These are phyloP conservation scores for Scaptodrosophila latifasciaeformis DNA, from an alignment of 2,888 invertebrate species.

Conservation along the genomic window DNA sequence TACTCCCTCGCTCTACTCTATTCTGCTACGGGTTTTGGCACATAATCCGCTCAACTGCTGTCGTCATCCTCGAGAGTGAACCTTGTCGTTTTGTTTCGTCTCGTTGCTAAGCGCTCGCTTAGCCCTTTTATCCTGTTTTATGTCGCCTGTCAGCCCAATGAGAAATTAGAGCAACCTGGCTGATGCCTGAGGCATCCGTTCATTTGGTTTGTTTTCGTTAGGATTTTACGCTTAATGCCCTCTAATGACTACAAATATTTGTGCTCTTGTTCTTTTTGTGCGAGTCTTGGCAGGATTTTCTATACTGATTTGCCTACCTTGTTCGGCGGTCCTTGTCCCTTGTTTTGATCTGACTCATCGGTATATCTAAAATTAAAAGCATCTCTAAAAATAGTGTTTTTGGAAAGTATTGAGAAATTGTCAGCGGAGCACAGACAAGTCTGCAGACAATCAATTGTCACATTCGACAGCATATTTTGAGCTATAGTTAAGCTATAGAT, in stretches of 20 bases:
- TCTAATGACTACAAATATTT: constrained; percentile 63
- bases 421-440: constrained; percentile 25
- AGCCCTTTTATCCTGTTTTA: constrained; percentile 55
- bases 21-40: constrained; percentile 16
- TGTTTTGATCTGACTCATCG: constrained; percentile 51
- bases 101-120: constrained; percentile 28
- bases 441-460: constrained; percentile 62
- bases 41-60: constrained; percentile 58
- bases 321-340: not conserved
- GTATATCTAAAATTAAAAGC: constrained; percentile 42
- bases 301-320: constrained; percentile 18
- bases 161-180: constrained; percentile 61
- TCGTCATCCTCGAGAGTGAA: too few species aligned
- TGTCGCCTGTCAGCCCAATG: constrained; percentile 46
- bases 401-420: constrained; percentile 1
- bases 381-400: constrained; percentile 40
- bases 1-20: not conserved
- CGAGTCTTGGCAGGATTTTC: constrained; percentile 23
- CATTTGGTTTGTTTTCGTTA: constrained; percentile 27
- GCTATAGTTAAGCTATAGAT: constrained; percentile 39
- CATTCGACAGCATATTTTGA: constrained; percentile 62
- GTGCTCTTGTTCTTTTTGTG: constrained; percentile 21
- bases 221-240: constrained; percentile 45
- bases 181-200: not conserved
- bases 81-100: constrained; percentile 3